phyloP scores from a whole-genome alignment of 2,888 invertebrate genomes.

The Eristalinus aeneus region DNA sequence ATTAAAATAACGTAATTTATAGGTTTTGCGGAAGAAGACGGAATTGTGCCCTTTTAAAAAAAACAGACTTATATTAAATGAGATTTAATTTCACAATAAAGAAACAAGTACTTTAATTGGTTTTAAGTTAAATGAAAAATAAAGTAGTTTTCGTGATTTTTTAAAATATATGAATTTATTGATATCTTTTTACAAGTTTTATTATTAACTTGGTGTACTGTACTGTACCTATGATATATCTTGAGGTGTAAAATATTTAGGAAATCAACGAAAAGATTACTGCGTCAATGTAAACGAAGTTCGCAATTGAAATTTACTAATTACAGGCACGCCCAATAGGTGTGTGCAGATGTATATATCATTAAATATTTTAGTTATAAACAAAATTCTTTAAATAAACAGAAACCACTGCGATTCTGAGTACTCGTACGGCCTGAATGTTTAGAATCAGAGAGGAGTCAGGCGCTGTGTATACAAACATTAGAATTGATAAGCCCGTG shows the following conservation, averaged over 20 bases:
- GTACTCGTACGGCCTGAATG: constrained; percentile 6
- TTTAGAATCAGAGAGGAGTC: constrained; percentile 14
- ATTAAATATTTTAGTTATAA: constrained; percentile 55
- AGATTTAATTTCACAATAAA: no score
- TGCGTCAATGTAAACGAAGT: constrained; percentile 32
- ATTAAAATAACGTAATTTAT: no score
- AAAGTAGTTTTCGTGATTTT: no score
- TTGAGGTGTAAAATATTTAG: not conserved
- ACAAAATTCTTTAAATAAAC: constrained; percentile 47
- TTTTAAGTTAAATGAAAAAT: no score
- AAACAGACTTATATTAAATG: no score
- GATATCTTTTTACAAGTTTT: not conserved
- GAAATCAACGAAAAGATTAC: not conserved
- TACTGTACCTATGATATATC: not conserved
- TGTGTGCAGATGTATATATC: constrained; percentile 27
- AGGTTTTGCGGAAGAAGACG: no score
- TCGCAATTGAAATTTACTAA: constrained; percentile 36
- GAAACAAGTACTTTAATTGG: no score
- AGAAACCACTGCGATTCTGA: constrained; percentile 20
- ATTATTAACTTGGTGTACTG: constrained; percentile 35
- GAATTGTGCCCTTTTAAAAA: no score
- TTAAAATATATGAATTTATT: no score
- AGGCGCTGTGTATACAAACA: constrained; percentile 34
- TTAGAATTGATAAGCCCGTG: constrained; percentile 24
- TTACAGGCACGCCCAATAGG: constrained; percentile 35